phyloP scores from a whole-genome alignment of 2,888 invertebrate species.

The Slavum lentiscoides region DNA sequence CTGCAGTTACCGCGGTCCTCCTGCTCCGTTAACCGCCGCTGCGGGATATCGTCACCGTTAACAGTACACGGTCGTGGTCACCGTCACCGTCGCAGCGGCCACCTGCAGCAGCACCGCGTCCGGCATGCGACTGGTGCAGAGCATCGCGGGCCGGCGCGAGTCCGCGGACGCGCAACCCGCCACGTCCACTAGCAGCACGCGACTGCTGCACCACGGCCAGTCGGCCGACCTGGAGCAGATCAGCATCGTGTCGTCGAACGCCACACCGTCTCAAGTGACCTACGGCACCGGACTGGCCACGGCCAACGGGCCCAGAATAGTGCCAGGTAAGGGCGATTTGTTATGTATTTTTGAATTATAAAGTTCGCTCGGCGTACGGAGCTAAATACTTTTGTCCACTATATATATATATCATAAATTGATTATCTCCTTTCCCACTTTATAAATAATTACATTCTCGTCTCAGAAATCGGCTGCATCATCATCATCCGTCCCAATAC shows the following conservation, averaged over 20 bases:
- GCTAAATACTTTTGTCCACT: too few species aligned
- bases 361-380: too few species aligned
- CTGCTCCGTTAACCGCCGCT: not conserved
- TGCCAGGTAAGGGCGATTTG: conserved; percentile 62
- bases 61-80: not conserved
- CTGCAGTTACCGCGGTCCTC: conserved; percentile 22
- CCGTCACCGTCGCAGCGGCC: not conserved
- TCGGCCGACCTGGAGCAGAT: conserved; percentile 70
- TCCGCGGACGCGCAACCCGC: conserved; percentile 53
- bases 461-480: too few species aligned
- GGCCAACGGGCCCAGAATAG: conserved; percentile 67
- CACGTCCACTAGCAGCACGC: conserved; percentile 52
- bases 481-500: too few species aligned
- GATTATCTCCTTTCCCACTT: too few species aligned
- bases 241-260: conserved; percentile 68
- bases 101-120: not conserved
- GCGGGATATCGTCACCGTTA: not conserved
- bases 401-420: too few species aligned
- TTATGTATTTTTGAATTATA: too few species aligned
- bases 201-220: conserved; percentile 49
- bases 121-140: conserved; percentile 54
- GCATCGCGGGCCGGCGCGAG: conserved; percentile 53
- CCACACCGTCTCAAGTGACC: conserved; percentile 64
- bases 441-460: too few species aligned
- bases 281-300: conserved; percentile 66